Percentiles rank a stretch among this genome's conserved stretches.
Conservation (phyloP, 2,797 vertebrate genomes). For the Discoglossus pictus region DNA sequence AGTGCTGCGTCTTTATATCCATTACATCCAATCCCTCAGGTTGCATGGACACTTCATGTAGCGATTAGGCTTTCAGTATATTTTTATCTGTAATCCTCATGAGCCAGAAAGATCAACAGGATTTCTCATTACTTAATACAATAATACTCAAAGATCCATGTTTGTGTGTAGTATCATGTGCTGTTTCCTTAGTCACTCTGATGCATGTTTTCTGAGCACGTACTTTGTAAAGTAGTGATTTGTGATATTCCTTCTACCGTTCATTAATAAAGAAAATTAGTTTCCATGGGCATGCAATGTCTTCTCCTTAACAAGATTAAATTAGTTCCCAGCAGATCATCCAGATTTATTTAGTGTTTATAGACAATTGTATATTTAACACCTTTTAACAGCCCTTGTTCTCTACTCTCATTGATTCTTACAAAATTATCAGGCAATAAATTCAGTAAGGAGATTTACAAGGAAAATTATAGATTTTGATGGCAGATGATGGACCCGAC, state of each 20-base stretch:
- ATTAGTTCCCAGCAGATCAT: too few species aligned
- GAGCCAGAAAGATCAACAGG: constrained; percentile 42
- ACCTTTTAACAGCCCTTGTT: too few species aligned
- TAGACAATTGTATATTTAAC: too few species aligned
- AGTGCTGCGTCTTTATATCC: too few species aligned
- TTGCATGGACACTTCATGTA: constrained; percentile 19
- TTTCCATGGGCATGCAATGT: neutral
- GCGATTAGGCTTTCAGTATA: constrained; percentile 30
- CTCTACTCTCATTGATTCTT: too few species aligned
- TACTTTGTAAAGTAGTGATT: constrained; percentile 24
- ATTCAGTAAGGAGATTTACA: too few species aligned
- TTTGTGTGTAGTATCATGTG: constrained; percentile 14
- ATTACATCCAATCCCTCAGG: neutral
- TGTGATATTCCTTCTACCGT: constrained; percentile 17
- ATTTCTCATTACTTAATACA: constrained; percentile 37
- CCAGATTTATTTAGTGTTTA: too few species aligned
- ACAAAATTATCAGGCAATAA: too few species aligned
- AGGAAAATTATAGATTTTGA: too few species aligned
- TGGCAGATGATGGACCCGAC: too few species aligned
- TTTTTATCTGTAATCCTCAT: constrained; percentile 42
- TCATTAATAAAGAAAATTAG: neutral
- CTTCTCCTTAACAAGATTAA: neutral
- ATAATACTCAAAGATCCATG: constrained; percentile 30
- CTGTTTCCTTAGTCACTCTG: constrained; percentile 18
- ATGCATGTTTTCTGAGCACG: constrained; percentile 35